phyloP scores from a whole-genome alignment of 2,888 invertebrate genomes.

The Drosophila bunnanda region DNA sequence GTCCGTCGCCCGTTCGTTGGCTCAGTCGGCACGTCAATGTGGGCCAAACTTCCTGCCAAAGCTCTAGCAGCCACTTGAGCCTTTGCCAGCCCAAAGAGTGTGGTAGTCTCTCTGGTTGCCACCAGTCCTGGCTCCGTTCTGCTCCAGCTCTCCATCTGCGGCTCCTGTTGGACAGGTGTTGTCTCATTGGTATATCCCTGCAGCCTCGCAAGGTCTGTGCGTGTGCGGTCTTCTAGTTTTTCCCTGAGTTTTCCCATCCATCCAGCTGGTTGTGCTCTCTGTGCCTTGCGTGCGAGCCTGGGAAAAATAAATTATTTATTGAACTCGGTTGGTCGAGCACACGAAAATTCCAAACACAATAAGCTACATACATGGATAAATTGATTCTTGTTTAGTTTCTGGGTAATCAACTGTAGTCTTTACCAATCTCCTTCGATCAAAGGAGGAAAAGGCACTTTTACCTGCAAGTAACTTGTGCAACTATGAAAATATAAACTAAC shows the following conservation, averaged over 20 bases:
- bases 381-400: slow-evolving; percentile 40
- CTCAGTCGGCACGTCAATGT: slow-evolving; percentile 56
- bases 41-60: slow-evolving; percentile 62
- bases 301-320: slow-evolving; percentile 53
- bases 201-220: slow-evolving; percentile 19
- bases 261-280: slow-evolving; percentile 29
- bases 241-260: slow-evolving; percentile 30
- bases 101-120: slow-evolving; percentile 20
- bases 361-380: slow-evolving; percentile 46
- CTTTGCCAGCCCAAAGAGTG: slow-evolving; percentile 29
- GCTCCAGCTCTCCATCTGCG: neutral
- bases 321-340: slow-evolving; percentile 36
- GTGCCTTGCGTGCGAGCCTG: slow-evolving; percentile 23
- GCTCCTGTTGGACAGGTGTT: slow-evolving; percentile 62
- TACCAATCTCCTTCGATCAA: slow-evolving; percentile 29
- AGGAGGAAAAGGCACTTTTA: slow-evolving; percentile 15
- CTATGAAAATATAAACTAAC: slow-evolving; percentile 14
- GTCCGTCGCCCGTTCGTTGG: slow-evolving; percentile 37
- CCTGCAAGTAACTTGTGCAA: neutral
- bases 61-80: slow-evolving; percentile 63
- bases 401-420: slow-evolving; percentile 42
- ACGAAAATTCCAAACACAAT: slow-evolving; percentile 44
- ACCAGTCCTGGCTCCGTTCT: slow-evolving; percentile 2
- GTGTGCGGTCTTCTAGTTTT: slow-evolving; percentile 37
- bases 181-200: slow-evolving; percentile 58